A percentile compares a stretch with the other conserved stretches of the same genome.
phyloP scores from a whole-genome alignment of 1,140 invertebrate genomes.

The Caenorhabditis remanei region DNA sequence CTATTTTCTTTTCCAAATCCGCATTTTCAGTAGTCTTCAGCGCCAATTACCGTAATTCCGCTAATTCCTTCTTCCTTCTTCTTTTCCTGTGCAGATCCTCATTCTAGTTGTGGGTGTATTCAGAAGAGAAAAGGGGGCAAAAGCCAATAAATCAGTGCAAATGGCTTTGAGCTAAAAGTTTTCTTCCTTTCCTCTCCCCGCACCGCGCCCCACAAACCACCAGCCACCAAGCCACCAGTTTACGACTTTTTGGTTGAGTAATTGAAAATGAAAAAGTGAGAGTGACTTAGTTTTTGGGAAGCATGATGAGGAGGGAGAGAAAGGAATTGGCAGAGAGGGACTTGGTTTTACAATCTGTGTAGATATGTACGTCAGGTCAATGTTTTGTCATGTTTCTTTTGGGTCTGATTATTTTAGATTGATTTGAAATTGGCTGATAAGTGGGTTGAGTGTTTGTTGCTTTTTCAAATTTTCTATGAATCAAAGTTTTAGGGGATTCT shows the following conservation, averaged over 20 bases:
- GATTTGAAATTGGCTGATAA: no score
- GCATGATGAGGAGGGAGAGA: background rate
- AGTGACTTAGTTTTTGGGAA: conserved; percentile 16
- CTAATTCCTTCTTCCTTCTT: conserved; percentile 29
- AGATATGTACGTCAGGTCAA: background rate
- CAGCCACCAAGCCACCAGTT: background rate
- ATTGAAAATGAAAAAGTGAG: conserved; percentile 54
- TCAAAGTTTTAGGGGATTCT: no score
- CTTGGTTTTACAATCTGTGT: background rate
- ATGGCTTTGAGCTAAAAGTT: conserved; percentile 53
- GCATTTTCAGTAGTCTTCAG: background rate
- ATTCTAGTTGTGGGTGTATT: background rate
- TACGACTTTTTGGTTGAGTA: conserved; percentile 54
- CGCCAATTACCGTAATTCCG: conserved; percentile 44
- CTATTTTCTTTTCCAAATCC: no score
- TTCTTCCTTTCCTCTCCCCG: background rate
- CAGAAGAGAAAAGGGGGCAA: background rate
- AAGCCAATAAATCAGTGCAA: conserved; percentile 54
- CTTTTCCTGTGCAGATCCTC: background rate
- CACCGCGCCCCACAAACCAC: background rate
- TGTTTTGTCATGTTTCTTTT: background rate
- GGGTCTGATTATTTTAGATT: no score
- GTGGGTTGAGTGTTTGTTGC: no score
- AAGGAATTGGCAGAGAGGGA: background rate
- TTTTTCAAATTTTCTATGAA: no score